Evolutionary conservation across 2,888 invertebrate species (phyloP), one percentile per base, ranked within the genome.

Genomic region (Conops quadrifasciatus): DNA sequence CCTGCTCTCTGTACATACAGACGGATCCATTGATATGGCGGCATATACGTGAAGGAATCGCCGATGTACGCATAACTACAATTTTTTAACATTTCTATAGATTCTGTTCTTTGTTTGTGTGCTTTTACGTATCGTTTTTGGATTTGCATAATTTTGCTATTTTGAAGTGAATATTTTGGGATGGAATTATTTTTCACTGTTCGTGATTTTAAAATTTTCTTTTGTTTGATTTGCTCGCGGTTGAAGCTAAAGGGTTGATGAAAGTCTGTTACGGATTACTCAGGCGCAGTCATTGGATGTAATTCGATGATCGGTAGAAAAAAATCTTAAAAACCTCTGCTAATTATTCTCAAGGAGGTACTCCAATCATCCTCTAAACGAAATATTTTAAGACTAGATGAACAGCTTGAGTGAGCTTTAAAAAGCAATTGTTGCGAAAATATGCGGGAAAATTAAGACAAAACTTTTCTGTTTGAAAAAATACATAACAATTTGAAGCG

Each of bases 1-100:
- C 97, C 71, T 98, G 98, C 86, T 95, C 96, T 70, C 90, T 98
- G 76, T 98, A 94, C 86, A 95, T 99, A 86, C 97, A 98, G 88
- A 98, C 99, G 26, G 99, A 99, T 88, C 98, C 98, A 77, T 91
- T 97, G 78, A 94, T 99, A 85, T 99, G 98, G 96, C 91, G 93
- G 82, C 96, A 97, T 84, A 95, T 98, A 80, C 89, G 93, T 78
- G 93, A 92, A 81, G 91, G 91, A 72, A 92, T 92, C 81, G 90
- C 91, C 71, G 94, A 94, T 88, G 94, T 95, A 86, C 89, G 84
- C 79, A 63, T 69, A 62, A 28, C 51, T 21, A 30, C 30, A 15
- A 24, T 47, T 71, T 28, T 53, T 67, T 67, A 53, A 30, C 47
- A 53, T 45, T 15, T 21, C 43, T 70, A 63, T 36, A 4, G 9